Percentiles rank a stretch among this genome's conserved stretches.
These are phyloP conservation scores for Seriola rivoliana DNA, from an alignment of 2,113 vertebrate genomes.

Conservation along the genomic window DNA sequence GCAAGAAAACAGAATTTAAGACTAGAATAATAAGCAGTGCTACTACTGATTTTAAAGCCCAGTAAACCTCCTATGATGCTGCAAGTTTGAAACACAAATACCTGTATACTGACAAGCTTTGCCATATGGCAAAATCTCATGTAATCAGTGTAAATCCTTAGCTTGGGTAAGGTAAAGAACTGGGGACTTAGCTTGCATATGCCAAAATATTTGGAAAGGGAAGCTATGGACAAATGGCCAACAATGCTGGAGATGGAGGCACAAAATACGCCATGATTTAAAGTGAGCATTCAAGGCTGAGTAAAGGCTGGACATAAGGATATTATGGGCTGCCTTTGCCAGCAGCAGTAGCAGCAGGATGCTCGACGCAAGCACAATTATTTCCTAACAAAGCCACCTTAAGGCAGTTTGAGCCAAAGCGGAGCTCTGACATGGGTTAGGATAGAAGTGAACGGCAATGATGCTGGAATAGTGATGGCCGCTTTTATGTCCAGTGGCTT, in stretches of 20 bases:
- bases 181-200: conserved; percentile 3
- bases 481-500: conserved; percentile 3
- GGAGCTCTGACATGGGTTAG: conserved; percentile 36
- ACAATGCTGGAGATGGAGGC: conserved; percentile 21
- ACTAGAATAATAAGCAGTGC: neutral
- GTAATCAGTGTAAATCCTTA: conserved; percentile 11
- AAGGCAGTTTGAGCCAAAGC: conserved; percentile 38
- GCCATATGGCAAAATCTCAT: conserved; percentile 3
- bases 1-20: neutral
- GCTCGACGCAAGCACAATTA: conserved; percentile 53
- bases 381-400: conserved; percentile 50
- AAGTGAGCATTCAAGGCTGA: conserved; percentile 31
- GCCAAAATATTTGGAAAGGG: conserved; percentile 30
- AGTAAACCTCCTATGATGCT: neutral
- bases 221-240: conserved; percentile 13
- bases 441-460: conserved; percentile 15
- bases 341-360: conserved; percentile 47
- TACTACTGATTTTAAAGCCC: neutral
- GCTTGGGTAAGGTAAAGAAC: neutral
- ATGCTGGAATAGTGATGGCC: neutral
- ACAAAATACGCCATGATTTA: conserved; percentile 19
- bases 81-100: conserved; percentile 1
- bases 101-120: neutral
- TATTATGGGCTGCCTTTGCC: conserved; percentile 40
- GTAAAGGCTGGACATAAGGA: conserved; percentile 44